Evolutionary conservation across 2,888 invertebrate species (phyloP).

Genomic region (Aphodius sticticus): DNA sequence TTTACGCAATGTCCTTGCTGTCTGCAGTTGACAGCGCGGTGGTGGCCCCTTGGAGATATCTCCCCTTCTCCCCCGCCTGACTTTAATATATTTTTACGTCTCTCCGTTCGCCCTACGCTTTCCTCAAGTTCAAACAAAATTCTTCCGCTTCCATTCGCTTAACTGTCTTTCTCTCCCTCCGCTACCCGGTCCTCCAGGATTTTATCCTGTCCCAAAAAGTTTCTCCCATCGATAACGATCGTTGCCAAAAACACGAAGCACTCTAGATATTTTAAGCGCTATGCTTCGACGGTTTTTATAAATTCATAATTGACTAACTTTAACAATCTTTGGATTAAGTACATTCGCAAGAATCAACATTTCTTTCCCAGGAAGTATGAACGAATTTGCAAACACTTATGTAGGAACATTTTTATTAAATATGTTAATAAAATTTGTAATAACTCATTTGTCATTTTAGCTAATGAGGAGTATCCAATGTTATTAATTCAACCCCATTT

Average conservation of each 20-base stretch:
- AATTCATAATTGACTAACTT: neutral
- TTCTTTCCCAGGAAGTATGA: neutral
- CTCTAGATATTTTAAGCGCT: neutral
- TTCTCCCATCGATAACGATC: neutral
- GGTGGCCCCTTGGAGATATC: constrained; percentile 41
- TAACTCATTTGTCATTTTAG: too few species aligned
- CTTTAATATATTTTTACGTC: constrained; percentile 42
- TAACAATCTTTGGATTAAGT: neutral
- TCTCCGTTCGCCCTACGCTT: constrained; percentile 29
- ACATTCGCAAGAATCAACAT: neutral
- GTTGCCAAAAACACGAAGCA: neutral
- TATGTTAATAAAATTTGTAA: too few species aligned
- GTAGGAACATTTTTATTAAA: too few species aligned
- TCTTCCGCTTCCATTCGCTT: constrained; percentile 15
- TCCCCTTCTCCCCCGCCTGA: constrained; percentile 37
- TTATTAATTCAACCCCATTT: too few species aligned
- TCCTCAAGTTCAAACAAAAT: constrained; percentile 10
- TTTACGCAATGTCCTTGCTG: constrained; percentile 29
- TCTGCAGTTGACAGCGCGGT: constrained; percentile 42
- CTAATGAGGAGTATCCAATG: too few species aligned
- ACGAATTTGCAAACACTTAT: too few species aligned
- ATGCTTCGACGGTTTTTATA: neutral
- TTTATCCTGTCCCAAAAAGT: neutral
- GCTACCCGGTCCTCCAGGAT: constrained; percentile 11
- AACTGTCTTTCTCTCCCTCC: neutral